Conservation (phyloP, 2,888 invertebrate species). For the Geotrupes spiniger region DNA sequence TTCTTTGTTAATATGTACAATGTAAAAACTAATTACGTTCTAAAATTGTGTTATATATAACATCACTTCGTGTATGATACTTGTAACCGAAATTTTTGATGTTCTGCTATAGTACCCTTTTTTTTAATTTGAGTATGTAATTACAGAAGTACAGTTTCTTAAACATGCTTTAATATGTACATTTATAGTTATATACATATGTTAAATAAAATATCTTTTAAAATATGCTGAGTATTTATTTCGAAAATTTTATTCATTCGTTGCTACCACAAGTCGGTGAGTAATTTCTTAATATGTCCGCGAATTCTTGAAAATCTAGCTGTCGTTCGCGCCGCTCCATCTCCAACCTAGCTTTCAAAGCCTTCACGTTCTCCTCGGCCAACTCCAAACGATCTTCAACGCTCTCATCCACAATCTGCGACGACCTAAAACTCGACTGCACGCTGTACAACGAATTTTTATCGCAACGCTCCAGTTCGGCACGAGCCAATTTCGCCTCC, state of each 20-base stretch:
- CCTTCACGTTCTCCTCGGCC: constrained; percentile 64
- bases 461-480: constrained; percentile 54
- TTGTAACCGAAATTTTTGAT: constrained; percentile 9
- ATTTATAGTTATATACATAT: constrained; percentile 36
- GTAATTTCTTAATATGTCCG: constrained; percentile 36
- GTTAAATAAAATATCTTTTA: constrained; percentile 32
- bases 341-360: constrained; percentile 61
- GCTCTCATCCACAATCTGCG: constrained; percentile 2
- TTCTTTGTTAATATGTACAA: background rate
- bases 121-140: constrained; percentile 15
- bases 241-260: background rate
- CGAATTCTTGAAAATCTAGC: constrained; percentile 56
- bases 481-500: constrained; percentile 55
- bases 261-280: constrained; percentile 5
- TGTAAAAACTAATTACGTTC: background rate
- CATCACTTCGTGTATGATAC: constrained; percentile 10
- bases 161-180: constrained; percentile 34
- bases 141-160: constrained; percentile 19
- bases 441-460: constrained; percentile 34
- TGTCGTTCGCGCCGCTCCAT: constrained; percentile 64
- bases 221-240: background rate
- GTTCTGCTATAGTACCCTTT: too few species aligned
- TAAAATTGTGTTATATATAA: background rate
- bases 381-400: constrained; percentile 54
- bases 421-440: constrained; percentile 31